Evolutionary conservation across 1,140 invertebrate species (phyloP).

Genomic region (Philaenus spumarius): DNA sequence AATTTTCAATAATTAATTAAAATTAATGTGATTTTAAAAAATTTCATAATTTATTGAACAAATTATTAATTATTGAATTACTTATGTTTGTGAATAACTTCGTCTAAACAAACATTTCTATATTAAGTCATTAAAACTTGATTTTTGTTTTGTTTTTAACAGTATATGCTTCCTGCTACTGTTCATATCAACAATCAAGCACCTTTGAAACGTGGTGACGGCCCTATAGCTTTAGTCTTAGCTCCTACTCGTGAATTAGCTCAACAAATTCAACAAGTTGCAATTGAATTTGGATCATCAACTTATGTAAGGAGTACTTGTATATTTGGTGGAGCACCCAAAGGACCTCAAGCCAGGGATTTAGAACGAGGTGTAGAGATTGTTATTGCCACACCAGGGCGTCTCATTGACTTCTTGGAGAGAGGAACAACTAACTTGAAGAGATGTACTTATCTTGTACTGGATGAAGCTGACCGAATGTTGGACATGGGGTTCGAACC

Average conservation of each 20-base stretch:
- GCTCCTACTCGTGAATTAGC: slow-evolving; percentile 82
- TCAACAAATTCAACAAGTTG: slow-evolving; percentile 82
- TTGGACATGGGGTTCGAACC: slow-evolving; percentile 98
- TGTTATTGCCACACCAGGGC: slow-evolving; percentile 82
- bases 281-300: slow-evolving; percentile 67
- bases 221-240: slow-evolving; percentile 66
- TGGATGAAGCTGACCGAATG: slow-evolving; percentile 92
- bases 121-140: too few relatives aligned
- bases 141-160: slow-evolving; percentile 17
- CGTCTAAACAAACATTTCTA: too few relatives aligned
- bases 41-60: too few relatives aligned
- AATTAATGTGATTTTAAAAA: too few relatives aligned
- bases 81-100: too few relatives aligned
- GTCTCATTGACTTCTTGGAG: slow-evolving; percentile 86
- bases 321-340: slow-evolving; percentile 82
- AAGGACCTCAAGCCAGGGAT: slow-evolving; percentile 67
- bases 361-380: slow-evolving; percentile 81
- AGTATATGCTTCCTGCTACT: slow-evolving; percentile 52
- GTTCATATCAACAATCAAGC: slow-evolving; percentile 74
- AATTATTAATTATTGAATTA: too few relatives aligned
- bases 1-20: too few relatives aligned
- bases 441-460: slow-evolving; percentile 86
- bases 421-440: slow-evolving; percentile 77
- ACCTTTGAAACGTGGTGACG: slow-evolving; percentile 56
- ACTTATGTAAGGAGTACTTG: slow-evolving; percentile 76